Conservation (phyloP, 2,888 invertebrate species). For the Conops quadrifasciatus region DNA sequence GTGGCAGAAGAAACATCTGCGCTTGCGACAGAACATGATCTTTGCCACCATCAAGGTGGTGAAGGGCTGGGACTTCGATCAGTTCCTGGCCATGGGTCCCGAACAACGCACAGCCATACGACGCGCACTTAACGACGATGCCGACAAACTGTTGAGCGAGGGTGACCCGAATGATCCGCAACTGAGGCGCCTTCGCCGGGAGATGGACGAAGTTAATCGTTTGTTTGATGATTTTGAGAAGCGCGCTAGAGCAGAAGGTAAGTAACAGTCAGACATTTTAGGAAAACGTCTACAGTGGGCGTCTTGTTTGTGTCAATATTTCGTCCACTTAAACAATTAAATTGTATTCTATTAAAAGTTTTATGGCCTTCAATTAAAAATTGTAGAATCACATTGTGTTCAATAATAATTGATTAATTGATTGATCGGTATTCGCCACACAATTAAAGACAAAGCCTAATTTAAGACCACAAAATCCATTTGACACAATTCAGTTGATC, state of each 20-base stretch:
- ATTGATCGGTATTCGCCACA: constrained; percentile 2
- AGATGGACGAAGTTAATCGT: constrained; percentile 95
- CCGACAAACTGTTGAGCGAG: constrained; percentile 92
- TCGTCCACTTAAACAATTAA: neutral
- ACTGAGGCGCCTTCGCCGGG: constrained; percentile 82
- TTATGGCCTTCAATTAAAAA: constrained; percentile 1
- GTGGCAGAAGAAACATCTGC: constrained; percentile 95
- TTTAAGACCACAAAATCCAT: neutral
- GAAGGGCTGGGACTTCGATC: constrained; percentile 85
- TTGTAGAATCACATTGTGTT: neutral
- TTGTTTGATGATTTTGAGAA: constrained; percentile 93
- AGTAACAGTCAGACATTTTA: constrained; percentile 44
- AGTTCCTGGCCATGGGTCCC: constrained; percentile 95
- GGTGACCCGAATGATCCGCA: constrained; percentile 97
- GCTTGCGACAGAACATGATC: constrained; percentile 96
- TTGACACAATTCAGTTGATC: neutral
- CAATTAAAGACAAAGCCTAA: neutral
- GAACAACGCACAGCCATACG: constrained; percentile 95
- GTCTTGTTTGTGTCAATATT: neutral
- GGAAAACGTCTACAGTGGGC: neutral
- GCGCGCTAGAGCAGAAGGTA: constrained; percentile 84
- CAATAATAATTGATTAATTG: constrained; percentile 22
- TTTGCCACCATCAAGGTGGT: constrained; percentile 98
- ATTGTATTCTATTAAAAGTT: neutral
- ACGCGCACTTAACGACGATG: constrained; percentile 95